Percentiles rank a stretch among this genome's conserved stretches.
Conservation (phyloP, 2,888 invertebrate species). For the Zonitis immaculata region DNA sequence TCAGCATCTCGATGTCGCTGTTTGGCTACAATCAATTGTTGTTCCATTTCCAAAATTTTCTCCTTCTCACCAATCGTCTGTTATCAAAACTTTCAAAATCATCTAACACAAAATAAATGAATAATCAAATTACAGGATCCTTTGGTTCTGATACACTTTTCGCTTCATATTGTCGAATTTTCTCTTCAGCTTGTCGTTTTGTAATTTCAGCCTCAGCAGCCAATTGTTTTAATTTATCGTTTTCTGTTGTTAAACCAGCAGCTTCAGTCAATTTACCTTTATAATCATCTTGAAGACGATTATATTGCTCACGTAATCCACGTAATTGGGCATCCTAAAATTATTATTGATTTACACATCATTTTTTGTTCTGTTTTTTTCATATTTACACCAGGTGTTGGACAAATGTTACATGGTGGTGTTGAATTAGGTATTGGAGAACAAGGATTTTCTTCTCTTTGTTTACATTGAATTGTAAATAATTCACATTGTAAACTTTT, state of each 20-base stretch:
- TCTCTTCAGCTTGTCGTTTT: constrained; percentile 57
- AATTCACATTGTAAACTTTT: constrained; percentile 54
- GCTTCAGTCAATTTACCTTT: constrained; percentile 66
- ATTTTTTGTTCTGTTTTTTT: constrained; percentile 38
- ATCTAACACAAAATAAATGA: too few species aligned
- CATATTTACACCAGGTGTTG: constrained; percentile 5
- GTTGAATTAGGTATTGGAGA: too few species aligned
- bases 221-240: constrained; percentile 50
- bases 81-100: neutral
- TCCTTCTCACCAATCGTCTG: constrained; percentile 51
- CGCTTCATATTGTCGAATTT: constrained; percentile 56
- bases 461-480: constrained; percentile 51
- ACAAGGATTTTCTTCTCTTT: constrained; percentile 50
- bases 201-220: constrained; percentile 45
- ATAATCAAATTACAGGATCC: constrained; percentile 14
- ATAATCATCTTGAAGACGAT: constrained; percentile 62
- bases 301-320: constrained; percentile 58
- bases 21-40: constrained; percentile 52
- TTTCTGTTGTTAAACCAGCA: constrained; percentile 51
- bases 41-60: constrained; percentile 59
- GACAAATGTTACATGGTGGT: too few species aligned
- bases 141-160: constrained; percentile 45
- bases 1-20: constrained; percentile 55
- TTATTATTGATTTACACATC: too few species aligned
- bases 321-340: constrained; percentile 56